A percentile compares a stretch with the other conserved stretches of the same genome.
These are phyloP conservation scores for Leptodirus hochenwartii DNA, from an alignment of 2,888 invertebrate genomes.

Conservation along the genomic window DNA sequence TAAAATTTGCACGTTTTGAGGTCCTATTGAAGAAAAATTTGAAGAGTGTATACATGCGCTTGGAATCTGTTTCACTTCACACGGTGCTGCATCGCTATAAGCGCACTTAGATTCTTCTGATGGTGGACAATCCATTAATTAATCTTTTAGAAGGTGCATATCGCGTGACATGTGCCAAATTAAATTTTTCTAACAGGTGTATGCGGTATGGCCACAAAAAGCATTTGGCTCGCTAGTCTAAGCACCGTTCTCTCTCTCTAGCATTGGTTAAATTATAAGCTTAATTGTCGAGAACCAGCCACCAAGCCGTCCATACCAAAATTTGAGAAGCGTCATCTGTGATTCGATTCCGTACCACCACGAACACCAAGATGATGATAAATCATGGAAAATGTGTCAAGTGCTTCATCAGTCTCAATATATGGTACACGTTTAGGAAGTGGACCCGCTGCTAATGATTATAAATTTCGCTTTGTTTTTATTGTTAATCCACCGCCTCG, in stretches of 20 bases:
- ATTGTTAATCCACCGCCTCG: too few species aligned
- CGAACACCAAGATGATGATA: conserved; percentile 9
- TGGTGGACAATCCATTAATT: too few species aligned
- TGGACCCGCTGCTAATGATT: conserved; percentile 12
- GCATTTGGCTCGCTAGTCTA: not conserved
- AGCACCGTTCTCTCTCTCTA: conserved; percentile 4
- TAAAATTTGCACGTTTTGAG: too few species aligned
- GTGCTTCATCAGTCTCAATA: conserved; percentile 14
- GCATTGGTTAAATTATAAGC: conserved; percentile 4
- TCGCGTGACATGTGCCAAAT: conserved; percentile 8
- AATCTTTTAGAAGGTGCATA: too few species aligned
- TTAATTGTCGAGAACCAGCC: not conserved
- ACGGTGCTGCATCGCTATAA: too few species aligned
- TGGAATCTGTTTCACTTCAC: too few species aligned
- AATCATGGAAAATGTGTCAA: conserved; percentile 13
- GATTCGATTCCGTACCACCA: conserved; percentile 3
- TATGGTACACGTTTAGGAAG: too few species aligned
- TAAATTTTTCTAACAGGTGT: conserved; percentile 5
- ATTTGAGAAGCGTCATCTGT: not conserved
- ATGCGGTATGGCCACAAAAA: not conserved
- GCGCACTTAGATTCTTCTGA: too few species aligned
- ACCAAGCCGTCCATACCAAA: conserved; percentile 1
- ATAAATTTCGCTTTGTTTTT: too few species aligned
- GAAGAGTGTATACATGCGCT: too few species aligned
- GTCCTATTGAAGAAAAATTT: too few species aligned